Evolutionary conservation across 2,113 vertebrate species (phyloP), one percentile per base, ranked within the genome.

Genomic region (Butorides virescens): DNA sequence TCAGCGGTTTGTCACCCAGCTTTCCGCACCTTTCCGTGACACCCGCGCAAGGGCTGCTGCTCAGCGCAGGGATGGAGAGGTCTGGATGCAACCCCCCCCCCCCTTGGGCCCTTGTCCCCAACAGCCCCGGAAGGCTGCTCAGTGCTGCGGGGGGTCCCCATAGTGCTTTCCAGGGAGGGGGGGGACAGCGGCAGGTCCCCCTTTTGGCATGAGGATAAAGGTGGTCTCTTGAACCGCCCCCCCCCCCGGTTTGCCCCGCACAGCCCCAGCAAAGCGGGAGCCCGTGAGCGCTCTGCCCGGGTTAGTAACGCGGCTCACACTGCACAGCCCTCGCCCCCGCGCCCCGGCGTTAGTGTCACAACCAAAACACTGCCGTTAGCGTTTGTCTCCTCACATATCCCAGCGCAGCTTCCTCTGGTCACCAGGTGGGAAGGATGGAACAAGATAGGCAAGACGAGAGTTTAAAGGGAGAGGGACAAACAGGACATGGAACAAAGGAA

Each of bases 331-430:
- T 62, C 17, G 47, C 42, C 88, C 88, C 71, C 81, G 18, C 13
- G 63, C 88, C 88, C 94, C 86, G 10, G 47, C 30, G 53, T 92
- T 97, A 96, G 97, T 96, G 97, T 21, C 85, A 88, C 94, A 94
- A 71, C 83, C 86, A 94, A 62, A 88, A 92, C 93, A 87, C 82
- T 53, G 93, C 96, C 58, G 23, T 50, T 79, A 95, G 88, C 25
- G 5, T 53, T 77, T 58, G 89, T 82, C 93, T 98, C 98, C 99
- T 99, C 99, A 99, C 99, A 99, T 99, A 99, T 99, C 99, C 99
- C 99, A 99, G 98, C 99, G 99, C 92, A 99, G 99, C 98, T 99
- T 99, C 99, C 99, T 99, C 99, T 99, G 98, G 97, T 98, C 97
- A 94, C 95, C 97, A 55, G 96, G 93, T 86, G 71, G 91, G 94